Evolutionary conservation across 1,140 invertebrate species (phyloP).

Genomic region (Drosophila erecta): DNA sequence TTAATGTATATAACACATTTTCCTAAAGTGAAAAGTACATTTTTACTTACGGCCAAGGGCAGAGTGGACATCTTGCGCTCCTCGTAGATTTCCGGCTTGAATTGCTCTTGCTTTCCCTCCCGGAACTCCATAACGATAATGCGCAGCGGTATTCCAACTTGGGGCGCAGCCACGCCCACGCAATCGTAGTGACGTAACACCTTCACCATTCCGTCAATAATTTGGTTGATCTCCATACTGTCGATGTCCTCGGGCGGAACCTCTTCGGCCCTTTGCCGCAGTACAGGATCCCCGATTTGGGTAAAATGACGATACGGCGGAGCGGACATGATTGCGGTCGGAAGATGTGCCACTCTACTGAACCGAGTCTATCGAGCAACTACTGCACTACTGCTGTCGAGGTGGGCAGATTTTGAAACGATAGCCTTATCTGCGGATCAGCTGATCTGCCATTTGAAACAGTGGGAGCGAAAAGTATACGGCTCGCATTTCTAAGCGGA

Average conservation of each 20-base stretch:
- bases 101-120: constrained; percentile 84
- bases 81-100: constrained; percentile 83
- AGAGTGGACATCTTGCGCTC: constrained; percentile 86
- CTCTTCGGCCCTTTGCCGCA: constrained; percentile 85
- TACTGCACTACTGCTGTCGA: not conserved
- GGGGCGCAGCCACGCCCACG: constrained; percentile 89
- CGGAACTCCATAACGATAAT: constrained; percentile 88
- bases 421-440: constrained; percentile 41
- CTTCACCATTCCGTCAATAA: constrained; percentile 86
- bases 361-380: constrained; percentile 2
- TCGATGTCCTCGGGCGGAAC: constrained; percentile 86
- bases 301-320: constrained; percentile 88
- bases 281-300: constrained; percentile 89
- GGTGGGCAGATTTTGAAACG: constrained; percentile 2
- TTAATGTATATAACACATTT: not conserved
- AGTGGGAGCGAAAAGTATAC: constrained; percentile 9
- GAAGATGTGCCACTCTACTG: constrained; percentile 1
- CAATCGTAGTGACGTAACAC: constrained; percentile 87
- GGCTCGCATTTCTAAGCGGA: not conserved
- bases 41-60: constrained; percentile 86
- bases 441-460: constrained; percentile 13
- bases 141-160: constrained; percentile 89
- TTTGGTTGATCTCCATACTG: constrained; percentile 86
- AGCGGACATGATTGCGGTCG: constrained; percentile 18
- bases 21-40: not conserved